Evolutionary conservation across 2,888 invertebrate genomes (phyloP), one percentile per base, ranked within the genome.

Genomic region (Sipha maydis): DNA sequence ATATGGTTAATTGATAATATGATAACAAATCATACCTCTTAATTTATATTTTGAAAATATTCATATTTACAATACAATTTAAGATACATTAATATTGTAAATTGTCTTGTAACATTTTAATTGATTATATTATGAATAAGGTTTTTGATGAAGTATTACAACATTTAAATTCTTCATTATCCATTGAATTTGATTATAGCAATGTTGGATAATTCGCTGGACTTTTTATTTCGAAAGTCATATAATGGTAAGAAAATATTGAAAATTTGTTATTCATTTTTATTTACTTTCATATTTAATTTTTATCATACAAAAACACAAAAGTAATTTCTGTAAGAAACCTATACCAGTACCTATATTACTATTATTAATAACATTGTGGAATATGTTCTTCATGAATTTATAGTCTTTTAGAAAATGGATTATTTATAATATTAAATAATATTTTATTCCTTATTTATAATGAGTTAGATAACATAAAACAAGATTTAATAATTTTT

Each of bases 171-270:
- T 69, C 34, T 54, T 78, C 69, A 11, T 54, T 85, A 19, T n/a
- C 54, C 9, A 3, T n/a, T n/a, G 78, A 69, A 77, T 85, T 78
- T 69, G 77, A 85, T 11, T 85, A 85, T 48, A 85, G 34, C 11
- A 5, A 54, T 78, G 54, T 85, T 19, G 34, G 34, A 85, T 54
- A 31, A 34, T 48, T 78, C 85, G 1, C 41, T 85, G 11, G 85
- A 85, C 69, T 85, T 78, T n/a, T 78, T 85, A 34, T 85, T 85
- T 34, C 77, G n/a, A n/a, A 85, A 78, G 78, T 85, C 85, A 21
- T 78, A 77, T n/a, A 69, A 78, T 34, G 85, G 85, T 85, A 78
- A 85, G 34, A 14, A 69, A 21, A 41, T 71, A 1, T 69, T 75
- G 69, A 11, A 28, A 28, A 69, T 17, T 11, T 14, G 17, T 71